Evolutionary conservation across 2,888 invertebrate species (phyloP), one percentile per base, ranked within the genome.

Genomic region (Orthonychiurus folsomi): DNA sequence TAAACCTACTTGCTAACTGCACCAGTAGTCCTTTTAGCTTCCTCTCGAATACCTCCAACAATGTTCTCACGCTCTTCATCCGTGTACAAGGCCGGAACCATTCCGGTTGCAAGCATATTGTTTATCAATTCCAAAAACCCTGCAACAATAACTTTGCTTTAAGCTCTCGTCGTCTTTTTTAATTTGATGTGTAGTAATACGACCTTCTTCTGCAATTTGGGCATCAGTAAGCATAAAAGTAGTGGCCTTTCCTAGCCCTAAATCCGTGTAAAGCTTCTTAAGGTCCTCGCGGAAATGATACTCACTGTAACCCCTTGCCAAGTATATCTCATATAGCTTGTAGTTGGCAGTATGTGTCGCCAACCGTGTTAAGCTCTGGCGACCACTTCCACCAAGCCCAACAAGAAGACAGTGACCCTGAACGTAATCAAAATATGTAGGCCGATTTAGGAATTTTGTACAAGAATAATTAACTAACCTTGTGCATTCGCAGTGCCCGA

Each of bases 311-410:
- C 91, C 91, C 26, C 92, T 83, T n/a, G 86, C 86, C 1, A 92
- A 81, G 0, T 83, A 83, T 62, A 94, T 91, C 76, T 89, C 87
- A 75, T 92, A 93, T 63, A 89, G 76, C 56, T 87, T 86, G 73
- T 66, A 64, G 1, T 71, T 69, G 2, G 93, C 93, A 0, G 93
- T 87, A 74, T 88, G 93, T 0, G 91, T 82, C 0, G 93, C 86
- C 3, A 94, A 80, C 59, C 83, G 82, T 23, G 89, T 86, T 24
- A 93, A 81, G 67, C 86, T 85, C 74, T 88, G 86, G 78, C 94
- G 93, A 23, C 94, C 94, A 73, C 89, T 86, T 23, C 94, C 93
- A 1, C 91, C 92, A 1, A 91, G 88, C 12, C 94, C 94, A 18
- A 93, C 86, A 50, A 93, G 79, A 77, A 94, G 80, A 3, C 87